A percentile compares a stretch with the other conserved stretches of the same genome.
phyloP scores from a whole-genome alignment of 2,888 invertebrate species.

The Empis stercorea region DNA sequence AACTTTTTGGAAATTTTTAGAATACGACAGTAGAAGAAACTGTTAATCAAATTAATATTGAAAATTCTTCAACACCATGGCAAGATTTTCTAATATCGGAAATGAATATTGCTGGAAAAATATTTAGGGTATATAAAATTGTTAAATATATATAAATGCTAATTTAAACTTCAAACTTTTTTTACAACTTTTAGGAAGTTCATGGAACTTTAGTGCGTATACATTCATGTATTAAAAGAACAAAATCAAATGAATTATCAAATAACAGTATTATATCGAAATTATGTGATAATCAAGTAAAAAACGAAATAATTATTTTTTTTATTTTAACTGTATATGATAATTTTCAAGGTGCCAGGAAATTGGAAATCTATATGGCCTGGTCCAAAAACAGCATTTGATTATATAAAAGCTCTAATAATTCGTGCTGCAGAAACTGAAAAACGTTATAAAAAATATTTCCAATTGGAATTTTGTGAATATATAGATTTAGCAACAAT shows the following conservation, averaged over 20 bases:
- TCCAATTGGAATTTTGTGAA: conserved; percentile 21
- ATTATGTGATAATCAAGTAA: conserved; percentile 27
- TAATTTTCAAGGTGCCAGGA: conserved; percentile 22
- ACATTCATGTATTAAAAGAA: conserved; percentile 21
- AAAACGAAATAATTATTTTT: not conserved
- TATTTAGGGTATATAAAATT: conserved; percentile 18
- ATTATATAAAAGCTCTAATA: conserved; percentile 29
- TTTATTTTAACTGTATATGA: not conserved
- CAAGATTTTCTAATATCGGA: conserved; percentile 28
- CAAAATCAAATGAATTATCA: conserved; percentile 12
- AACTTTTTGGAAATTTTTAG: conserved; percentile 13
- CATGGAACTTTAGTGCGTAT: conserved; percentile 27
- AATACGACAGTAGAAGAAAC: conserved; percentile 21
- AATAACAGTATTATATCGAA: conserved; percentile 19
- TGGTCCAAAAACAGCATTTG: conserved; percentile 27
- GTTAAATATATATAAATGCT: not conserved
- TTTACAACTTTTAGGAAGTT: conserved; percentile 20
- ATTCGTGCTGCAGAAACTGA: conserved; percentile 27
- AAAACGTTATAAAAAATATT: conserved; percentile 21
- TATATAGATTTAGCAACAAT: conserved; percentile 27
- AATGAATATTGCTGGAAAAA: conserved; percentile 22
- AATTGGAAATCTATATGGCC: conserved; percentile 31
- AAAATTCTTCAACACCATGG: conserved; percentile 23
- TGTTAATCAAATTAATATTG: conserved; percentile 16
- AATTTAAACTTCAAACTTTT: not conserved